These are phyloP conservation scores for Struthidea cinerea DNA, from an alignment of 2,113 vertebrate species.

Conservation along the genomic window DNA sequence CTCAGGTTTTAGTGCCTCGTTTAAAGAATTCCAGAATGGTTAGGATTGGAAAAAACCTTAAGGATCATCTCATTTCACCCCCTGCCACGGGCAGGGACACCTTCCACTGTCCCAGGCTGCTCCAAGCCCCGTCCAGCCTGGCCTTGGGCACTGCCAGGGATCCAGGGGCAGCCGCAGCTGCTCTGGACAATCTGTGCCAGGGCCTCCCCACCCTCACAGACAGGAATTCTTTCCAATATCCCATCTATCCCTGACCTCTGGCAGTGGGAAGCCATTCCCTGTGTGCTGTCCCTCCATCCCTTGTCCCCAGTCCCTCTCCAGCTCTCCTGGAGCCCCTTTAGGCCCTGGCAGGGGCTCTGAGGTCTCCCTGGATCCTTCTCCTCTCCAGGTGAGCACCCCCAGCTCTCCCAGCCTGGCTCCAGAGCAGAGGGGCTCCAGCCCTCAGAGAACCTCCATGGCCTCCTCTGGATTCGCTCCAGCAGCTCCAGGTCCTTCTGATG, in stretches of 20 bases:
- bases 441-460: rapidly evolving
- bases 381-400: background rate
- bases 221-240: background rate
- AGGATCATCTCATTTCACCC: background rate
- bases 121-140: rapidly evolving
- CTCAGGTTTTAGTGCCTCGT: rapidly evolving
- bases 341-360: rapidly evolving
- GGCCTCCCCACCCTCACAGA: rapidly evolving
- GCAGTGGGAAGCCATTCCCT: background rate
- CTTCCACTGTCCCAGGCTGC: rapidly evolving
- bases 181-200: rapidly evolving
- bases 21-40: background rate
- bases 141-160: background rate
- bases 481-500: rapidly evolving
- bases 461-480: background rate
- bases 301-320: background rate
- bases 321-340: background rate
- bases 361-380: background rate
- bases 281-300: background rate
- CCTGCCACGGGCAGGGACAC: background rate
- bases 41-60: background rate
- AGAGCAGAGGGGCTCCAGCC: background rate
- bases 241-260: rapidly evolving
- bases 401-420: background rate
- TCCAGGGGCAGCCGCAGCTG: background rate